Evolutionary conservation across 2,888 invertebrate species (phyloP).

Genomic region (Patella pellucida): DNA sequence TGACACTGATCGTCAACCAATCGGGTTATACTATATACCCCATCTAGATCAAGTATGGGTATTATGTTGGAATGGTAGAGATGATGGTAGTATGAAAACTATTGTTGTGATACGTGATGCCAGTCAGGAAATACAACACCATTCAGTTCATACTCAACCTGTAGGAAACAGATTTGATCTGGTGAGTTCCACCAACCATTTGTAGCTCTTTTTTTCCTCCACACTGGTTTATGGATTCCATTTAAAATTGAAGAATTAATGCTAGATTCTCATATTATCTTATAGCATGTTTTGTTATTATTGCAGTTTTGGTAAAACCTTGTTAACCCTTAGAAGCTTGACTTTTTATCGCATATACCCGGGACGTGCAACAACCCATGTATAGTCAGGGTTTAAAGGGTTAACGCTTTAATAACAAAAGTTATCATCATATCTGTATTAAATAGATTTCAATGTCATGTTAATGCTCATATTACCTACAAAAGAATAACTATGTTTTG

Average conservation of each 20-base stretch:
- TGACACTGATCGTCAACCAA: slow-evolving; percentile 81
- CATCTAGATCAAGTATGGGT: slow-evolving; percentile 84
- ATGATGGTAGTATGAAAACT: slow-evolving; percentile 77
- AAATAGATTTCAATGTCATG: no score
- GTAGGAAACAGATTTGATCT: slow-evolving; percentile 83
- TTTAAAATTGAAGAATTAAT: background rate
- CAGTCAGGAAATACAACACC: slow-evolving; percentile 80
- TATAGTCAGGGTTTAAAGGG: no score
- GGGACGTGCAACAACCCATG: no score
- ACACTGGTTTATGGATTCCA: background rate
- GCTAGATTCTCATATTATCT: no score
- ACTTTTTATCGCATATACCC: no score
- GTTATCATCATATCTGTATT: no score
- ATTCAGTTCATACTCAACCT: slow-evolving; percentile 76
- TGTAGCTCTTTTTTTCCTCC: background rate
- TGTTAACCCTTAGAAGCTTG: no score
- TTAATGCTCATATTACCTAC: no score
- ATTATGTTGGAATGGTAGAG: slow-evolving; percentile 77
- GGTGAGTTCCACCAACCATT: slow-evolving; percentile 68
- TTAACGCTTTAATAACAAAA: no score
- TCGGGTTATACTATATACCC: slow-evolving; percentile 79
- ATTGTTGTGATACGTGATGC: slow-evolving; percentile 82
- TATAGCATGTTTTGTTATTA: no score
- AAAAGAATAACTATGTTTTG: background rate
- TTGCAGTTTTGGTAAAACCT: no score